A percentile compares a stretch with the other conserved stretches of the same genome.
These are phyloP conservation scores for Syrphus vitripennis DNA, from an alignment of 2,888 invertebrate genomes.

Conservation along the genomic window DNA sequence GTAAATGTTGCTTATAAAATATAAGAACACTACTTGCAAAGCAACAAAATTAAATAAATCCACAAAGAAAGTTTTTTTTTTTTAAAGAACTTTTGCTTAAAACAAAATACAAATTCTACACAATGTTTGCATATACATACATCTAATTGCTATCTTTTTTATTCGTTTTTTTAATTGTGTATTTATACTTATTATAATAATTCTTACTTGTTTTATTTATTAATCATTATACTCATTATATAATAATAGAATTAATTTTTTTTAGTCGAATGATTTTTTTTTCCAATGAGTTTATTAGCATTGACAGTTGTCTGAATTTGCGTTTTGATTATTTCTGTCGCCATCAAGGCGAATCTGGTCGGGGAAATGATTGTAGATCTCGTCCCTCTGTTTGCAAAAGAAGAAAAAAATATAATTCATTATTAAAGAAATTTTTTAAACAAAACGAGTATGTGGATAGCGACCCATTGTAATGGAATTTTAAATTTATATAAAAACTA, in stretches of 20 bases:
- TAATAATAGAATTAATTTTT: conserved; percentile 53
- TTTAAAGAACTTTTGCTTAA: neutral
- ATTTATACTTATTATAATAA: conserved; percentile 64
- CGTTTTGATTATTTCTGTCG: conserved; percentile 87
- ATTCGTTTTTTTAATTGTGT: conserved; percentile 32
- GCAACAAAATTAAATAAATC: conserved; percentile 1
- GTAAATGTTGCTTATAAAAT: neutral
- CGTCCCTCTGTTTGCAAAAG: conserved; percentile 83
- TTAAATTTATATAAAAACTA: too few relatives aligned
- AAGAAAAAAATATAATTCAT: neutral
- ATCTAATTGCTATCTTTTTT: conserved; percentile 10
- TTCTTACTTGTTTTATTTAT: conserved; percentile 48
- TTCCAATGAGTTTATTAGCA: conserved; percentile 83
- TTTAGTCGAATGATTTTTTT: conserved; percentile 56
- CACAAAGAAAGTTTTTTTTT: neutral
- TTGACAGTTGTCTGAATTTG: conserved; percentile 89
- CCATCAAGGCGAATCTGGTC: conserved; percentile 95
- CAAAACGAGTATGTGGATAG: neutral
- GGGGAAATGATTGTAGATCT: conserved; percentile 98
- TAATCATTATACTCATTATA: conserved; percentile 48
- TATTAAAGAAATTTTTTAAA: neutral
- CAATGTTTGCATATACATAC: conserved; percentile 32
- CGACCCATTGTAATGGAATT: neutral
- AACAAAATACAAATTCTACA: conserved; percentile 49
- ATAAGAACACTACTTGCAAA: conserved; percentile 43